Evolutionary conservation across 2,113 vertebrate species (phyloP), one percentile per base, ranked within the genome.

Genomic region (Takifugu flavidus): DNA sequence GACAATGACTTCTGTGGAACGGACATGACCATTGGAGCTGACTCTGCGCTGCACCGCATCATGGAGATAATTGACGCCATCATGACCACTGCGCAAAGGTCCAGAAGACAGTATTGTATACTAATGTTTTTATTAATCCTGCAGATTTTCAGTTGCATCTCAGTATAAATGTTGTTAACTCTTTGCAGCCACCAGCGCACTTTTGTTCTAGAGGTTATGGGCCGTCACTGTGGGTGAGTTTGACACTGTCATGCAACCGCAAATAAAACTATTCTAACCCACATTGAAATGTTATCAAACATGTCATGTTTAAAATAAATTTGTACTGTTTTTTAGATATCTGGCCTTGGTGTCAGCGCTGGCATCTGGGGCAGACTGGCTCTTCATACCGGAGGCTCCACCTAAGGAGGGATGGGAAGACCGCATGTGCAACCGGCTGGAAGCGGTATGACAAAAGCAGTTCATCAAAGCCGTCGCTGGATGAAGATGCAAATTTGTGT

Each of bases 161-260:
- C 7, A 11, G 13, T 56, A 3, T 25, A 5, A 20, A 7, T 47
- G 4, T 62, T 52, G 39, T 47, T 54, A 20, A 72, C 2, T n/a
- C 15, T 59, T 67, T 59, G 39, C 89, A 98, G 96, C 84, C 96
- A 98, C 81, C 96, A 98, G 90, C 89, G 96, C 72, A 94, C 96
- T 0, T 98, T 98, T 3, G 95, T 98, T 72, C 80, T 98, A 82
- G 96, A 98, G 82, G 95, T 98, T 76, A 98, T 98, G 96, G 96
- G 95, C 3, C 92, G 96, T 13, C 96, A 98, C 83, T 98, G 96
- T 0, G 96, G 96, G 96, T 98, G 80, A 92, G 93, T 82, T 25
- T 13, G 4, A 6, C 2, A 2, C 34, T 54, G 28, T 56, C 25
- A 29, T 5, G 5, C 28, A 29, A 5, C 5, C 28, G 5, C 28